A percentile compares a stretch with the other conserved stretches of the same genome.
Evolutionary conservation across 2,888 invertebrate genomes (phyloP).

Genomic region (Trachelus stipa): DNA sequence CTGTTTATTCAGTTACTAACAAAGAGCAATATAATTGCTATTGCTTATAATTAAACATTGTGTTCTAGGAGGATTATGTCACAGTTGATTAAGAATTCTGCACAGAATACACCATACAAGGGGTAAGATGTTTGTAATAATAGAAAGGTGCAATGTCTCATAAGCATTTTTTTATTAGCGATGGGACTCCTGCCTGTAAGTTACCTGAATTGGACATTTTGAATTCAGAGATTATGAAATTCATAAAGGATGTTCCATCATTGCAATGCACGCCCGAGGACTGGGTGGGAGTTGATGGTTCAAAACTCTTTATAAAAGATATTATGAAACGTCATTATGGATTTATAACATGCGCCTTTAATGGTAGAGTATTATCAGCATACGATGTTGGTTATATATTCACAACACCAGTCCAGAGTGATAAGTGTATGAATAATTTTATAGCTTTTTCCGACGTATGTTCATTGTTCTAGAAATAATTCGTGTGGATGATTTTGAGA

Average conservation of each 20-base stretch:
- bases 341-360: conserved; percentile 59
- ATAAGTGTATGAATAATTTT: background rate
- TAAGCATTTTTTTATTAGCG: conserved; percentile 35
- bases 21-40: background rate
- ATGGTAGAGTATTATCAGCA: conserved; percentile 40
- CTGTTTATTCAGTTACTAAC: background rate
- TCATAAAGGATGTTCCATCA: conserved; percentile 73
- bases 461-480: conserved; percentile 70
- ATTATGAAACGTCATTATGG: conserved; percentile 66
- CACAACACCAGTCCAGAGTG: no score
- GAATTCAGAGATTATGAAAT: conserved; percentile 80
- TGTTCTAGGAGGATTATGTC: conserved; percentile 54
- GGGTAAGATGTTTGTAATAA: conserved; percentile 35
- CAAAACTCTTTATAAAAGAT: conserved; percentile 69
- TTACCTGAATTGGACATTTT: conserved; percentile 76
- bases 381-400: background rate
- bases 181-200: conserved; percentile 69
- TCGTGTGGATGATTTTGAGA: conserved; percentile 74
- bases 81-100: conserved; percentile 54
- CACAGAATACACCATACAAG: conserved; percentile 36
- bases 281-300: conserved; percentile 78
- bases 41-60: background rate
- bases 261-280: conserved; percentile 77
- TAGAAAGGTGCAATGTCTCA: background rate
- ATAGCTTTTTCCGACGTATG: background rate